Conservation (phyloP, 2,797 vertebrate species). For the Uromys caudimaculatus region DNA sequence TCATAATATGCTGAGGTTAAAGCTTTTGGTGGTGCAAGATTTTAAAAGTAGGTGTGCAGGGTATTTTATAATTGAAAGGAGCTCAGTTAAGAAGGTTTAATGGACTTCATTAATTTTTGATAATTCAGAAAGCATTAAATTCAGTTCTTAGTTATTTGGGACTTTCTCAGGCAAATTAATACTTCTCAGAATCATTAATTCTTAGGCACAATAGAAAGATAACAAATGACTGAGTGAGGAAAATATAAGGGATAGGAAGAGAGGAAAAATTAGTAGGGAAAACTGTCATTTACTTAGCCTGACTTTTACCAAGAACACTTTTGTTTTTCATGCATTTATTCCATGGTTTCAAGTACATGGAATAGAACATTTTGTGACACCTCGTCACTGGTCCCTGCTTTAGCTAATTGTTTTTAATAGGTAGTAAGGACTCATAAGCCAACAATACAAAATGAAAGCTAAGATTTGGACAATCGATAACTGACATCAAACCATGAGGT, state of each 20-base stretch:
- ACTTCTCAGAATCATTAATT: conserved; percentile 61
- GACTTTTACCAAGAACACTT: conserved; percentile 40
- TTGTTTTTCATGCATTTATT: conserved; percentile 49
- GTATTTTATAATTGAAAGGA: conserved; percentile 37
- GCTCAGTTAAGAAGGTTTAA: conserved; percentile 45
- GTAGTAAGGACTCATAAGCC: conserved; percentile 24
- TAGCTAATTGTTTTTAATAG: conserved; percentile 47
- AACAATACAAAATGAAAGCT: conserved; percentile 39
- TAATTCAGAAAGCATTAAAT: conserved; percentile 48
- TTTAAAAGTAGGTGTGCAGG: conserved; percentile 41
- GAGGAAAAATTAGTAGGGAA: conserved; percentile 31
- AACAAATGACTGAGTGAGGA: conserved; percentile 43
- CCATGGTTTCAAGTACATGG: not conserved
- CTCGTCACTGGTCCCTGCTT: not conserved
- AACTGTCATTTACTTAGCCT: not conserved
- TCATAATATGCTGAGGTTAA: conserved; percentile 53
- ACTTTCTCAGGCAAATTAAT: conserved; percentile 29
- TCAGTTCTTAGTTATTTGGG: conserved; percentile 45
- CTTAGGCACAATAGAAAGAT: conserved; percentile 40
- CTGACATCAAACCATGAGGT: conserved; percentile 24
- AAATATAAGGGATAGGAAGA: conserved; percentile 25
- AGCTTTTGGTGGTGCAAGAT: conserved; percentile 58
- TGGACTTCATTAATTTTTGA: conserved; percentile 30
- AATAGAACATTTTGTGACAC: not conserved
- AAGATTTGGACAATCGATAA: conserved; percentile 31